Percentiles rank a stretch among this genome's conserved stretches.
Evolutionary conservation across 2,888 invertebrate species (phyloP).

Genomic region (Dusona sp.): DNA sequence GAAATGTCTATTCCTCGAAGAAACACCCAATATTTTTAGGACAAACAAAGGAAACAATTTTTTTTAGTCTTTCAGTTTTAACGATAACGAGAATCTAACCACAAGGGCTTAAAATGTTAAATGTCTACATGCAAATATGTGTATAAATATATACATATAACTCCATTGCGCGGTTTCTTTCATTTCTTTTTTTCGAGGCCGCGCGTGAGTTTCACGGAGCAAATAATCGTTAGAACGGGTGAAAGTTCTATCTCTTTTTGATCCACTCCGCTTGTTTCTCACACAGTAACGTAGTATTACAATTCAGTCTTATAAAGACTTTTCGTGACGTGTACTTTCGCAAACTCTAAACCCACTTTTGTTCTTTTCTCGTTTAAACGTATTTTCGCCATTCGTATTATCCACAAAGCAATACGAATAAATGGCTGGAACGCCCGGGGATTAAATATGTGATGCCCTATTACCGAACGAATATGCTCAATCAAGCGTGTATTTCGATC

Average conservation of each 20-base stretch:
- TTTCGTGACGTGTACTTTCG: slow-evolving; percentile 53
- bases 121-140: not conserved
- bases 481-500: not conserved
- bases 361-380: slow-evolving; percentile 8
- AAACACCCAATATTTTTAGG: slow-evolving; percentile 20
- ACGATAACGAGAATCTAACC: slow-evolving; percentile 14
- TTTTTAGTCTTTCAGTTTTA: slow-evolving; percentile 7
- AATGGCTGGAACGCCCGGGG: not conserved
- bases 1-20: slow-evolving; percentile 31
- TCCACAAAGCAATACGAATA: not conserved
- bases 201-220: slow-evolving; percentile 54
- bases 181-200: slow-evolving; percentile 49
- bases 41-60: slow-evolving; percentile 25
- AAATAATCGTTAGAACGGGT: slow-evolving; percentile 60
- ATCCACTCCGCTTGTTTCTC: slow-evolving; percentile 53
- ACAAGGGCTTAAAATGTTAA: slow-evolving; percentile 25
- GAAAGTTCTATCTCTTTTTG: slow-evolving; percentile 63
- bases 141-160: slow-evolving; percentile 1
- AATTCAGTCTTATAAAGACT: slow-evolving; percentile 35
- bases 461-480: not conserved
- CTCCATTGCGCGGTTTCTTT: slow-evolving; percentile 26
- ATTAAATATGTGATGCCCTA: not conserved
- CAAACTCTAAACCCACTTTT: slow-evolving; percentile 47
- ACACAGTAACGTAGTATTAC: slow-evolving; percentile 29
- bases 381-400: not conserved